A percentile compares a stretch with the other conserved stretches of the same genome.
These are phyloP conservation scores for Lomographa bimaculata DNA, from an alignment of 2,888 invertebrate species.

Conservation along the genomic window DNA sequence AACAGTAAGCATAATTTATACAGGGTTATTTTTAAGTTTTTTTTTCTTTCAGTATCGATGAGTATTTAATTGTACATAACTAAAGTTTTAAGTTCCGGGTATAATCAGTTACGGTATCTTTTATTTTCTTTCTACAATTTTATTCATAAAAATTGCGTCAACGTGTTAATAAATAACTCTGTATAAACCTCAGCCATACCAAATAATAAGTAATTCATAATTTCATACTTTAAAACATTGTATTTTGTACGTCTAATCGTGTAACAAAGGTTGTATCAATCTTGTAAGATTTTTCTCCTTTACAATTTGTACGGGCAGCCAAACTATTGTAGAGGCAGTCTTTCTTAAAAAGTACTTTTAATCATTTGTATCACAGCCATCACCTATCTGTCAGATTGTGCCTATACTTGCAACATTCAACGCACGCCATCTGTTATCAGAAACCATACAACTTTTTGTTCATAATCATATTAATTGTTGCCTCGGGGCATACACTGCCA, in stretches of 20 bases:
- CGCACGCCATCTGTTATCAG: conserved; percentile 27
- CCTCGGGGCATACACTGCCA: no score
- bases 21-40: conserved; percentile 78
- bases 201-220: conserved; percentile 51
- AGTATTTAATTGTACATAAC: conserved; percentile 27
- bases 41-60: conserved; percentile 38
- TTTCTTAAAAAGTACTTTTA: conserved; percentile 19
- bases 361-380: conserved; percentile 15
- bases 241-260: conserved; percentile 30
- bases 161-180: conserved; percentile 66
- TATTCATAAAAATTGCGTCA: conserved; percentile 23
- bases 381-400: no score
- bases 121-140: conserved; percentile 14
- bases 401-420: no score
- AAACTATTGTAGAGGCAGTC: conserved; percentile 26
- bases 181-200: conserved; percentile 80
- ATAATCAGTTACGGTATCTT: conserved; percentile 26
- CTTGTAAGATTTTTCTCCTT: conserved; percentile 24
- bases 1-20: conserved; percentile 81
- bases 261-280: conserved; percentile 33
- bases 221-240: conserved; percentile 28
- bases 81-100: conserved; percentile 24
- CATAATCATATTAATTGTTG: no score
- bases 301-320: conserved; percentile 27
- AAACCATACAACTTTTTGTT: no score